Evolutionary conservation across 2,888 invertebrate species (phyloP).

Genomic region (Chorisops tibialis): DNA sequence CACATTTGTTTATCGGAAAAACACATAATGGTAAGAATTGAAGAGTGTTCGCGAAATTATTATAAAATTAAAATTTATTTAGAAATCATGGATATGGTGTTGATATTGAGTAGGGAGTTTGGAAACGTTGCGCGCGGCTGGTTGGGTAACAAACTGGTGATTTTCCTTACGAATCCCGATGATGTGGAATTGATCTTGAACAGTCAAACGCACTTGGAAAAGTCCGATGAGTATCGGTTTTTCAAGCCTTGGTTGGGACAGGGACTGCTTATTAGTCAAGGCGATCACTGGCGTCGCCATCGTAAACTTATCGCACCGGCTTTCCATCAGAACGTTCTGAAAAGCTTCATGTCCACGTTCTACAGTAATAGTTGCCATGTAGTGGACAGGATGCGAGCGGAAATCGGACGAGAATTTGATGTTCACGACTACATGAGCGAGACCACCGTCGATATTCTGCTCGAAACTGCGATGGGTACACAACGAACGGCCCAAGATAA

Average conservation of each 20-base stretch:
- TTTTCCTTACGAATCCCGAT: constrained; percentile 66
- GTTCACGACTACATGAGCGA: constrained; percentile 77
- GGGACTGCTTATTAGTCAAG: constrained; percentile 72
- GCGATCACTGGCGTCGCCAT: constrained; percentile 76
- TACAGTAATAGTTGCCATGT: constrained; percentile 71
- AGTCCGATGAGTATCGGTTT: constrained; percentile 68
- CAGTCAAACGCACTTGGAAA: constrained; percentile 72
- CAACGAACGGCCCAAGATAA: constrained; percentile 68
- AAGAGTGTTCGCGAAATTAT: background rate
- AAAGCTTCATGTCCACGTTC: constrained; percentile 74
- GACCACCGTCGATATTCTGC: constrained; percentile 73
- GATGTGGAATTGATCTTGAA: constrained; percentile 73
- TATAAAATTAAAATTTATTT: constrained; percentile 25
- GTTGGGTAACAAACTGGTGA: constrained; percentile 65
- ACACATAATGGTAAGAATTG: constrained; percentile 58
- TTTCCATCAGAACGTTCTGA: constrained; percentile 78
- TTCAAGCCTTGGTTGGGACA: constrained; percentile 80
- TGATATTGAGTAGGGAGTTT: constrained; percentile 55
- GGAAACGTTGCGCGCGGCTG: constrained; percentile 60
- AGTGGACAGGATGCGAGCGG: constrained; percentile 62
- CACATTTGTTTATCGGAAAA: constrained; percentile 61
- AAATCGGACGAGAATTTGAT: constrained; percentile 70
- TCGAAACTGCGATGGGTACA: constrained; percentile 82
- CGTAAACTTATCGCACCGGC: constrained; percentile 81
- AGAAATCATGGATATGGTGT: constrained; percentile 59